Base-by-base conservation (phyloP, 2,797 vertebrate species). In the Oreochromis mossambicus region DNA sequence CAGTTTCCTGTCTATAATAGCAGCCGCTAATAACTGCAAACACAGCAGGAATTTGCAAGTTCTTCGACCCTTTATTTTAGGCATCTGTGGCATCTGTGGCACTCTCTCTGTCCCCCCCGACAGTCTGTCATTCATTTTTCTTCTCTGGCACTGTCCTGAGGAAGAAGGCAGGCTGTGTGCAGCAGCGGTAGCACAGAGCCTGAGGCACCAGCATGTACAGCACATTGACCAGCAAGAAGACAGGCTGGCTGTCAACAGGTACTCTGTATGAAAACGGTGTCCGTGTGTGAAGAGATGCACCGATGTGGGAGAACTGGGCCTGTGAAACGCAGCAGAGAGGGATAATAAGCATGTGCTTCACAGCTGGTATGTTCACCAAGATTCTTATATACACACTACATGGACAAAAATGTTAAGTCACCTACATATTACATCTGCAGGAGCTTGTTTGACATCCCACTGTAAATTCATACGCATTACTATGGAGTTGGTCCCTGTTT, bases 231-330 rank as follows among this genome's bases (percentile, higher is more conserved):
- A 96, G 86, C 90, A 98, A 91, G 88, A 99, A 98, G 80, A 97
- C 83, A 26, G 91, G 75, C 92, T 97, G 97, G 41, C 95, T 93
- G 51, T 96, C 96, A 83, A 97, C 95, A 4, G 98, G 98, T 43
- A 99, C 97, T 95, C 98, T 95, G 96, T 97, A 98, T 88, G 96
- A 95, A 91, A 98, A 98, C 5, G 98, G 98, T 1, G 98, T 99
- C 94, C 98, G 96, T 43, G 98, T 98, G 91, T 99, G 98, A 80
- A 99, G 97, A 85, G 98, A 99, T 8, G 97, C 98, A 43, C 98
- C 97, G 5, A 98, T 97, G 85, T 99, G 97, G 90, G 97, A 97
- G 92, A 99, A 99, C 89, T 99, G 98, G 83, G 97, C 98, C 98
- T 99, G 96, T 87, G 63, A 77, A 32, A 43, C n/a, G 4, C 79